Base-by-base conservation (phyloP, 1,140 invertebrate species). In the Spodoptera frugiperda region DNA sequence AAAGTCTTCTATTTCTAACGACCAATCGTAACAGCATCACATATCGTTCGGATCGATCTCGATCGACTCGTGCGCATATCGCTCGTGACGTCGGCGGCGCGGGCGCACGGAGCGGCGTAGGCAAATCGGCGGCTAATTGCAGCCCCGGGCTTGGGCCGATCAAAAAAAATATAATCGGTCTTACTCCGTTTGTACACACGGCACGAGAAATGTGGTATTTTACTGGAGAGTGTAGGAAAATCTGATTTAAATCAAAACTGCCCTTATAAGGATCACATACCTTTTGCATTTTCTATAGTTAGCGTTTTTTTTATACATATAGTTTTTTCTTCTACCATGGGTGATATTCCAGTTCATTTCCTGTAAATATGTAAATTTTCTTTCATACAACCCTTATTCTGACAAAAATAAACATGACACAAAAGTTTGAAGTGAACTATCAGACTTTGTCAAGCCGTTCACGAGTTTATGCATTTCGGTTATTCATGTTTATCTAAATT, bases 71-170 rank as follows among this genome's bases (percentile, higher is more conserved):
- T 53, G 19, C 46, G 57, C 30, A 53, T 51, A 65, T 63, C 72
- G 48, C 11, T 63, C 57, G 59, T 65, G 59, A 65, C 57, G 72
- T 65, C 2, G 44, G 19, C 48, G 12, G 72, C 72, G 72, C 72
- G 5, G 48, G 48, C 72, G 80, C 76, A 17, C 59, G 76, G 48
- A 46, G 68, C 57, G 78, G 65, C 59, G 72, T 80, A 83, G 61
- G 82, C 78, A 83, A 83, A 83, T 80, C 75, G 82, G 17, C 70
- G 77, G 68, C 77, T 83, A 83, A 83, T 80, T 83, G 79, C 65
- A 54, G 70, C 79, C 79, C 74, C 76, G 49, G 78, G 79, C 74
- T 44, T 48, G 14, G 72, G 44, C 46, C 48, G 57, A 65, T 75
- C 59, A 25, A 65, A 75, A 75, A 75, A 63, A 63, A 39, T 44